phyloP scores from a whole-genome alignment of 2,113 vertebrate genomes.

The Arothron firmamentum region DNA sequence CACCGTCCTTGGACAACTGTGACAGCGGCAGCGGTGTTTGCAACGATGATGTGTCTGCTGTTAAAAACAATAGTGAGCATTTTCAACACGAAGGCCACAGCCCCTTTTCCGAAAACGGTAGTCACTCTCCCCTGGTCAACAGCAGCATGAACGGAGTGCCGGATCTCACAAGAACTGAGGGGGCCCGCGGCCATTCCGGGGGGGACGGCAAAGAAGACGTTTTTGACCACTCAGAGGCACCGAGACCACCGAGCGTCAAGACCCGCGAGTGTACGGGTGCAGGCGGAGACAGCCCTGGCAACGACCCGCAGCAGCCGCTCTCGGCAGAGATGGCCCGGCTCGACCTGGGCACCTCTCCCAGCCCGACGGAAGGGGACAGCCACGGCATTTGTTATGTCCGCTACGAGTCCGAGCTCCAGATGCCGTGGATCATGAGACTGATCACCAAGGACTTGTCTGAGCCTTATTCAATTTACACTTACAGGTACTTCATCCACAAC shows the following conservation, averaged over 20 bases:
- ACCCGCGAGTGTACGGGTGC: slow-evolving; percentile 57
- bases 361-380: slow-evolving; percentile 64
- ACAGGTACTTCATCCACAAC: slow-evolving; percentile 99
- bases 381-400: slow-evolving; percentile 91
- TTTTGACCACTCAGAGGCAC: slow-evolving; percentile 74
- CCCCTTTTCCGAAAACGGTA: slow-evolving; percentile 70
- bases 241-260: slow-evolving; percentile 39
- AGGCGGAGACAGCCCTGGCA: slow-evolving; percentile 62
- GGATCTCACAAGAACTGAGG: slow-evolving; percentile 57
- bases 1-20: slow-evolving; percentile 56
- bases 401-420: slow-evolving; percentile 98
- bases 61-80: slow-evolving; percentile 62
- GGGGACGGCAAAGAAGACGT: slow-evolving; percentile 38
- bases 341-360: slow-evolving; percentile 55
- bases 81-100: slow-evolving; percentile 63
- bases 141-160: slow-evolving; percentile 70
- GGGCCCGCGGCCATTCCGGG: slow-evolving; percentile 19
- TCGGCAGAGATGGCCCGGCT: slow-evolving; percentile 75
- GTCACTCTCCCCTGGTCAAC: slow-evolving; percentile 64
- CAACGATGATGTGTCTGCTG: slow-evolving; percentile 59
- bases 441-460: slow-evolving; percentile 99
- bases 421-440: slow-evolving; percentile 99
- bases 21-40: slow-evolving; percentile 53
- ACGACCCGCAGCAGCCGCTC: slow-evolving; percentile 55
- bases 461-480: slow-evolving; percentile 99